A percentile compares a stretch with the other conserved stretches of the same genome.
Conservation (phyloP, 2,888 invertebrate genomes). For the Celastrina argiolus region DNA sequence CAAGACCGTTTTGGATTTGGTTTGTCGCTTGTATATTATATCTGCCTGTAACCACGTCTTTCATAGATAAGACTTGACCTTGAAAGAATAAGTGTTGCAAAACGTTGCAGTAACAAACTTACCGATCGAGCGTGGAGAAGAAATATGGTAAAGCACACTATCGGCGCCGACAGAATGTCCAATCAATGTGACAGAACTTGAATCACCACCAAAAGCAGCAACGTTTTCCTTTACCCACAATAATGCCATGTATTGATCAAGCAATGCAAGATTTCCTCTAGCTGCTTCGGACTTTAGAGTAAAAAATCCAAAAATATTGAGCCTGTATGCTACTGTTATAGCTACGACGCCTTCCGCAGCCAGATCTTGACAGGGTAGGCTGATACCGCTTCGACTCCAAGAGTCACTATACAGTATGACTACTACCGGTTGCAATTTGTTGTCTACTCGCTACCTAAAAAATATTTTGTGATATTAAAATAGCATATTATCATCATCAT, state of each 20-base stretch:
- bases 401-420: constrained; percentile 83
- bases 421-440: constrained; percentile 80
- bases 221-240: constrained; percentile 88
- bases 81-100: not conserved
- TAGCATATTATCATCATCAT: not conserved
- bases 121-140: constrained; percentile 83
- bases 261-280: constrained; percentile 90
- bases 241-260: constrained; percentile 90
- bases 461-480: constrained; percentile 25
- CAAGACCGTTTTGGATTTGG: not conserved
- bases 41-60: too few species aligned
- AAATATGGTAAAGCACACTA: constrained; percentile 81
- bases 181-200: constrained; percentile 85
- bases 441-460: constrained; percentile 70
- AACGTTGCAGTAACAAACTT: constrained; percentile 20
- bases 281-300: constrained; percentile 74
- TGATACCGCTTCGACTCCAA: constrained; percentile 72
- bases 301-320: constrained; percentile 84
- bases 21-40: too few species aligned
- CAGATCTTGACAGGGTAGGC: constrained; percentile 83
- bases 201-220: constrained; percentile 87
- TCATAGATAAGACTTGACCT: too few species aligned
- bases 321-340: constrained; percentile 83
- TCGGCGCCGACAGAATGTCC: constrained; percentile 90
- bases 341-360: constrained; percentile 84